These are phyloP conservation scores for Paracentrotus lividus DNA, from an alignment of 53 echinoderm and acorn worm species.

Conservation along the genomic window DNA sequence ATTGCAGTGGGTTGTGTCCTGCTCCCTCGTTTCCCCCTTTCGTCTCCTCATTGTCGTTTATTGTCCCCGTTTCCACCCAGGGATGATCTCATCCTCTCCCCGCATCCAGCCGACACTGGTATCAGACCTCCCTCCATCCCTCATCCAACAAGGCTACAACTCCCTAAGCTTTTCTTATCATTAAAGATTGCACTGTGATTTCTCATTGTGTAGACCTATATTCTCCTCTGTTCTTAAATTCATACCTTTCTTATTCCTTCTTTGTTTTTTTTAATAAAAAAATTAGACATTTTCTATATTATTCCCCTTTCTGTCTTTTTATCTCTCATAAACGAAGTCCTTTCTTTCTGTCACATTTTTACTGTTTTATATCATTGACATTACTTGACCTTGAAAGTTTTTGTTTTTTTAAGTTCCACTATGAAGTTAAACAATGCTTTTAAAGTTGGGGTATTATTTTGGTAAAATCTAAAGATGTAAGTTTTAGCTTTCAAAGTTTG, in stretches of 20 bases:
- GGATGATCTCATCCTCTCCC: slow-evolving; percentile 63
- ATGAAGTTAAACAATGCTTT: too few species aligned
- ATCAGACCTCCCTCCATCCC: slow-evolving; percentile 27
- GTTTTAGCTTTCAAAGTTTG: too few species aligned
- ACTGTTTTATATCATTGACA: too few species aligned
- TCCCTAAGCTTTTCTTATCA: not conserved
- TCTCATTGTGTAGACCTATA: not conserved
- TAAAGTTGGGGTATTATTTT: too few species aligned
- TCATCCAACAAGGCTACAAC: not conserved
- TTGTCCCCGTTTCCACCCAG: slow-evolving; percentile 4
- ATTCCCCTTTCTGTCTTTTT: too few species aligned
- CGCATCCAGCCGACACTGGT: slow-evolving; percentile 50
- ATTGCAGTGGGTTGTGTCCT: slow-evolving; percentile 24
- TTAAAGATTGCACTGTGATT: not conserved
- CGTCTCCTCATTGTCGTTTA: not conserved
- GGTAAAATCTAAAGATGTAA: too few species aligned
- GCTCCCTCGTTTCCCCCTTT: slow-evolving; percentile 25
- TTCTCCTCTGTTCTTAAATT: not conserved
- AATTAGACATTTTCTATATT: too few species aligned
- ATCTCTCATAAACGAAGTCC: too few species aligned
- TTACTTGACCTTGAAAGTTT: too few species aligned
- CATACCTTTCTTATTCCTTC: not conserved
- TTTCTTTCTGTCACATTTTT: too few species aligned
- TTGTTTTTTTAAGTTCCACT: too few species aligned
- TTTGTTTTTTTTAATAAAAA: too few species aligned